These are phyloP conservation scores for Dysdera silvatica DNA, from an alignment of 1,140 invertebrate species.

Conservation along the genomic window DNA sequence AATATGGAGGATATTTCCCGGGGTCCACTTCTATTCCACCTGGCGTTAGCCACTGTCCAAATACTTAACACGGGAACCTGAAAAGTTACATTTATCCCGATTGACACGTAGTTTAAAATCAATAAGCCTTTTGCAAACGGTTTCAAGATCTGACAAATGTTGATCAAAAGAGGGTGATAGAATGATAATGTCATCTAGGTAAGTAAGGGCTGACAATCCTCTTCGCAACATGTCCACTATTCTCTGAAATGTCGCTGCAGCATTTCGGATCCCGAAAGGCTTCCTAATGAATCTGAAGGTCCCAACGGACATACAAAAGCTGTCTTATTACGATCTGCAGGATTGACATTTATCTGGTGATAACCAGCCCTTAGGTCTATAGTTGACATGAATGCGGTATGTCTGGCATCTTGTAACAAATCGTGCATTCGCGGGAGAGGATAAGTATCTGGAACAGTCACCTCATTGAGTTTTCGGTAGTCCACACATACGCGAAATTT, in stretches of 20 bases:
- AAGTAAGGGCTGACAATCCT: neutral
- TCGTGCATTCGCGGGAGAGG: conserved; percentile 46
- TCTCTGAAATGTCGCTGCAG: too few species aligned
- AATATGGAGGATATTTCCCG: conserved; percentile 5
- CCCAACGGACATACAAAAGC: conserved; percentile 35
- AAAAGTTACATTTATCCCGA: conserved; percentile 21
- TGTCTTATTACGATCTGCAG: conserved; percentile 34
- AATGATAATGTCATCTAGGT: neutral
- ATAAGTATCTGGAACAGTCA: conserved; percentile 24
- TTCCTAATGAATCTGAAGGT: too few species aligned
- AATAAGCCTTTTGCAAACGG: neutral
- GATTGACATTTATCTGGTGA: conserved; percentile 38
- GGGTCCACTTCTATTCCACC: conserved; percentile 8
- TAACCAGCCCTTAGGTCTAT: conserved; percentile 41
- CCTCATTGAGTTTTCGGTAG: conserved; percentile 23
- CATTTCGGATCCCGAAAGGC: too few species aligned
- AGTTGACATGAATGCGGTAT: neutral
- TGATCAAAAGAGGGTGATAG: neutral
- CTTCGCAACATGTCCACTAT: neutral
- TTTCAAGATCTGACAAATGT: neutral
- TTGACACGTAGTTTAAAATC: neutral
- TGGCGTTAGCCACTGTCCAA: conserved; percentile 21
- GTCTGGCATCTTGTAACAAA: conserved; percentile 34
- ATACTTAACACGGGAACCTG: conserved; percentile 1
- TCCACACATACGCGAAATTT: conserved; percentile 13